Conservation (phyloP, 2,888 invertebrate species). For the Polymixis lichenea region DNA sequence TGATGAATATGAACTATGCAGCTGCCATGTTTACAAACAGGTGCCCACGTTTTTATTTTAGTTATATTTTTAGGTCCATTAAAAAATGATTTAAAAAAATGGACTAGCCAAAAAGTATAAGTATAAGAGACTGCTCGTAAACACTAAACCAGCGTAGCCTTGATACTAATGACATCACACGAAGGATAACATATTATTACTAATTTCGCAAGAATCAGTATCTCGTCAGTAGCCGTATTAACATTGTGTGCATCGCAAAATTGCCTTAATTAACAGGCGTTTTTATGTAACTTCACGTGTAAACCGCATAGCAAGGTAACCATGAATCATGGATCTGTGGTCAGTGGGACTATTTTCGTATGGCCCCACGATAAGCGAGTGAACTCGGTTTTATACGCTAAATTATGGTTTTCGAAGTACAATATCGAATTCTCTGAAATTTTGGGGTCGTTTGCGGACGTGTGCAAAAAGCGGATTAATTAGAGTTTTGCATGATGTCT, state of each 20-base stretch:
- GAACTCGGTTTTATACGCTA: constrained; percentile 56
- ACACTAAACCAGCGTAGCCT: constrained; percentile 36
- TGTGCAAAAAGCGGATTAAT: constrained; percentile 23
- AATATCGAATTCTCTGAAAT: constrained; percentile 48
- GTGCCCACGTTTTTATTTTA: background rate
- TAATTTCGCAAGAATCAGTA: constrained; percentile 72
- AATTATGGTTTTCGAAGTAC: constrained; percentile 45
- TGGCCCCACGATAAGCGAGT: constrained; percentile 63
- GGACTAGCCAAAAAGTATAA: constrained; percentile 16
- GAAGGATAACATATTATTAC: constrained; percentile 65
- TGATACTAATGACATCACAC: constrained; percentile 65
- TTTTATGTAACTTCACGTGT: constrained; percentile 70
- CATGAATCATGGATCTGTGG: constrained; percentile 66
- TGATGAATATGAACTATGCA: too few relatives aligned
- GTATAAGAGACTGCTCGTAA: constrained; percentile 5
- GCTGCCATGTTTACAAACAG: constrained; percentile 7
- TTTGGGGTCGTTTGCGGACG: constrained; percentile 1
- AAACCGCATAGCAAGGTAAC: constrained; percentile 70
- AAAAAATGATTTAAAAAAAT: background rate
- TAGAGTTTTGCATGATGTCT: constrained; percentile 21
- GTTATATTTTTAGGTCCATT: background rate
- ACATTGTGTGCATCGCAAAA: constrained; percentile 68
- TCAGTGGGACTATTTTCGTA: constrained; percentile 66
- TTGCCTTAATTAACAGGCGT: constrained; percentile 73
- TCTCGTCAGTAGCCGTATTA: constrained; percentile 66